Evolutionary conservation across 2,113 vertebrate species (phyloP).

Genomic region (Patagioenas fasciata): DNA sequence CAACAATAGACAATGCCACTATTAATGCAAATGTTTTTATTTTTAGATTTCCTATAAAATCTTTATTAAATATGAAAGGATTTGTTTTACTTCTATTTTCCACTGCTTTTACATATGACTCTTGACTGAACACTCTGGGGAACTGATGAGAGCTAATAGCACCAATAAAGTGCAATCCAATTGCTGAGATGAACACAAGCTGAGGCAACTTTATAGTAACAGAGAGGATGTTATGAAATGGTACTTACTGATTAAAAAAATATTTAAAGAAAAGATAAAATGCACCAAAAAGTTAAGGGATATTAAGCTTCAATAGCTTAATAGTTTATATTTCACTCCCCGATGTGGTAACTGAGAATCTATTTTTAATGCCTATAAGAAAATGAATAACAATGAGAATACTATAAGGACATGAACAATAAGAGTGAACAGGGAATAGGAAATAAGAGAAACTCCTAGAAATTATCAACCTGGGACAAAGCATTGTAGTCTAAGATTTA

Average conservation of each 20-base stretch:
- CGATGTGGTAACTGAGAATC: not conserved
- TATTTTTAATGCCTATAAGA: not conserved
- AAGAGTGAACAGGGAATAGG: not conserved
- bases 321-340: not conserved
- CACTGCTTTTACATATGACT: not conserved
- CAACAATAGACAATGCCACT: not conserved
- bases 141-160: not conserved
- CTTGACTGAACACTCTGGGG: not conserved
- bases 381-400: not conserved
- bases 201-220: not conserved
- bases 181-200: not conserved
- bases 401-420: not conserved
- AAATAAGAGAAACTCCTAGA: not conserved
- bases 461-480: not conserved
- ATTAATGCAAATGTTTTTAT: slow-evolving; percentile 20
- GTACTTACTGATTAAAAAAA: not conserved
- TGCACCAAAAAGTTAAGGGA: not conserved
- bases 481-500: not conserved
- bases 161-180: not conserved
- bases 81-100: not conserved
- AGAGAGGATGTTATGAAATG: not conserved
- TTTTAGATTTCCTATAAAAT: slow-evolving; percentile 49
- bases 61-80: not conserved
- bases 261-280: not conserved
- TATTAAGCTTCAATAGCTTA: not conserved